Base-by-base conservation (phyloP, 2,797 vertebrate genomes). In the Rhinichthys osculus region DNA sequence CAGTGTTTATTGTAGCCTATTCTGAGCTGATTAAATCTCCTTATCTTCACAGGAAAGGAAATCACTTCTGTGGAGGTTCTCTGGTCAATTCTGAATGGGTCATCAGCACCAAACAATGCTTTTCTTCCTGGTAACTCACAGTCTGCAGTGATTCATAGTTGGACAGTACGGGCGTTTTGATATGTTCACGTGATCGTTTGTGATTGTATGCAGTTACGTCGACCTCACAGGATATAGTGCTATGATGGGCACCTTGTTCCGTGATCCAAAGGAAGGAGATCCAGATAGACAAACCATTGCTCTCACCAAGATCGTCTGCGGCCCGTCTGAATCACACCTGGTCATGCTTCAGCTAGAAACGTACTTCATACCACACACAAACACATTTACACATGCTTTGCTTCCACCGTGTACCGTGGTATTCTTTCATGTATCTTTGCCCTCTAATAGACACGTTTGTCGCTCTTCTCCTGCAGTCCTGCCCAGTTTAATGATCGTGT, bases 1-100 rank as follows among this genome's bases (percentile, higher is more conserved):
- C 19, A 44, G 11, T 71, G 69, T 69, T 70, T 70, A 10, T 40
- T 30, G n/a, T 47, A 11, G 44, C 11, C 7, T 64, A 59, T 59
- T 59, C 54, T 59, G 54, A 19, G 50, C 50, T 30, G 82, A 27
- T 54, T 4, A 0, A 30, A 33, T 66, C 14, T 33, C 64, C 23
- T 66, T 17, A 33, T 88, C 76, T 90, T 50, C 87, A 87, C 91
- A 99, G 98, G 92, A 96, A 96, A 16, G 97, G 97, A 16, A 90
- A 96, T 84, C 98, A 99, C 93, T 99, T 99, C 94, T 99, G 98
- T 1, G 98, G 98, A 40, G 98, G 98, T 0, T 96, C 98, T 59
- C 90, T 99, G 90, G 97, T 99, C 85, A 96, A 97, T 90, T 94
- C 97, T 89, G 95, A 96, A 92, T 99, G 98, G 98, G 96, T 99